Evolutionary conservation across 1,140 invertebrate species (phyloP).

Genomic region (Ceratina calcarata): DNA sequence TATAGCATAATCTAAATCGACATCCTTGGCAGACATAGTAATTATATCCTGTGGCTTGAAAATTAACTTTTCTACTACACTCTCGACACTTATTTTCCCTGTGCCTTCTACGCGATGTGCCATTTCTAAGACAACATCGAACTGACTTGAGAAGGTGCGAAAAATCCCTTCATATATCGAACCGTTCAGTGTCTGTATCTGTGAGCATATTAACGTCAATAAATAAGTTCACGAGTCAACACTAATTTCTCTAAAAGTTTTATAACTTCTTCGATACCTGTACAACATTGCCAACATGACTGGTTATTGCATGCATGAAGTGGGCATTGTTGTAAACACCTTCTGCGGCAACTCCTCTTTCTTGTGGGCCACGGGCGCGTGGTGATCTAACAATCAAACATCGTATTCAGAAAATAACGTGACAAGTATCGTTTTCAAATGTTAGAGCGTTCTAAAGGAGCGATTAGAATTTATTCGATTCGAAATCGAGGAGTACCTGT

Average conservation of each 20-base stretch:
- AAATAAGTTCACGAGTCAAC: too few relatives aligned
- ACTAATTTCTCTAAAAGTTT: too few relatives aligned
- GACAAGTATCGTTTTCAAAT: background rate
- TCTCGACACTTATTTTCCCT: conserved; percentile 84
- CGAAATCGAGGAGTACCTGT: conserved; percentile 69
- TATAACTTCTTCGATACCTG: conserved; percentile 78
- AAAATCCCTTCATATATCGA: conserved; percentile 92
- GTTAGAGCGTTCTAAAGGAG: background rate
- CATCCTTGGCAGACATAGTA: conserved; percentile 88
- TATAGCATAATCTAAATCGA: conserved; percentile 93
- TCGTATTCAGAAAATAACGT: background rate
- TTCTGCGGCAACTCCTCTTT: conserved; percentile 84
- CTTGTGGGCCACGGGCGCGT: conserved; percentile 79
- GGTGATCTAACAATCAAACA: conserved; percentile 82
- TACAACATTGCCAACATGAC: conserved; percentile 90
- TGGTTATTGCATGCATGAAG: conserved; percentile 92
- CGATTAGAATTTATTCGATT: conserved; percentile 2
- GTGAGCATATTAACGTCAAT: conserved; percentile 38
- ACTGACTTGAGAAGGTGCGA: conserved; percentile 90
- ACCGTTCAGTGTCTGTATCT: conserved; percentile 89
- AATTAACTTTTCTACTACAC: conserved; percentile 90
- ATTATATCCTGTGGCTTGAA: conserved; percentile 92
- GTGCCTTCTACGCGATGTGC: conserved; percentile 89
- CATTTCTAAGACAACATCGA: conserved; percentile 91
- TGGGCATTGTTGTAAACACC: conserved; percentile 93